Evolutionary conservation across 2,113 vertebrate species (phyloP).

Genomic region (Muscicapa adusta): DNA sequence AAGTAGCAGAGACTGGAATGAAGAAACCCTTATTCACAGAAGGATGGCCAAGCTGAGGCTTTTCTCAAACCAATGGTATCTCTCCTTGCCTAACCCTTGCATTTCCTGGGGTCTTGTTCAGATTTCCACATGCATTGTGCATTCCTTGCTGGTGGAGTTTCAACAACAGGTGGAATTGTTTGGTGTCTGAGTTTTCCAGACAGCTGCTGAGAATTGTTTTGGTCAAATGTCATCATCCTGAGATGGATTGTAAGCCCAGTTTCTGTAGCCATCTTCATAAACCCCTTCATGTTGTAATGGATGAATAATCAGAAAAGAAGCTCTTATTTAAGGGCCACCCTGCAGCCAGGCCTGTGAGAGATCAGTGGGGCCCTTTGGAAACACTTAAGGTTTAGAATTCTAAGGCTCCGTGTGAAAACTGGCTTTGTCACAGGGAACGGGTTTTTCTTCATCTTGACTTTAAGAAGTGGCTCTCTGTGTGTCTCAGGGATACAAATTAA

Average conservation of each 20-base stretch:
- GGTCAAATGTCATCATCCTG: neutral
- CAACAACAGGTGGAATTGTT: constrained; percentile 66
- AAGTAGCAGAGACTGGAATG: neutral
- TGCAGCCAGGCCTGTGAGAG: neutral
- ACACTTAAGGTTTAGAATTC: neutral
- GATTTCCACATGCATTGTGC: constrained; percentile 35
- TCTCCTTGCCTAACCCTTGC: neutral
- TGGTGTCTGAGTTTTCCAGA: constrained; percentile 39
- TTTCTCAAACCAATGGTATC: neutral
- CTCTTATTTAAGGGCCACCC: neutral
- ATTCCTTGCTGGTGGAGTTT: constrained; percentile 52
- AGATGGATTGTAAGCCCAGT: neutral
- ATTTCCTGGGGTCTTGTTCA: neutral
- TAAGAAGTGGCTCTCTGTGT: neutral
- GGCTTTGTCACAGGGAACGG: neutral
- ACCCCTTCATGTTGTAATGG: neutral
- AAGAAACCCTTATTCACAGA: neutral
- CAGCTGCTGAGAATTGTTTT: constrained; percentile 62
- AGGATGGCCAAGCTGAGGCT: neutral
- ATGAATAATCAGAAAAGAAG: neutral
- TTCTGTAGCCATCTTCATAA: neutral
- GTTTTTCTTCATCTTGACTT: constrained; percentile 5
- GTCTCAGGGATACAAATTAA: constrained; percentile 13
- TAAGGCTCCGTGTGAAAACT: neutral
- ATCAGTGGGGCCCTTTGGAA: neutral